Conservation (phyloP, 2,888 invertebrate species). For the Myopa testacea region DNA sequence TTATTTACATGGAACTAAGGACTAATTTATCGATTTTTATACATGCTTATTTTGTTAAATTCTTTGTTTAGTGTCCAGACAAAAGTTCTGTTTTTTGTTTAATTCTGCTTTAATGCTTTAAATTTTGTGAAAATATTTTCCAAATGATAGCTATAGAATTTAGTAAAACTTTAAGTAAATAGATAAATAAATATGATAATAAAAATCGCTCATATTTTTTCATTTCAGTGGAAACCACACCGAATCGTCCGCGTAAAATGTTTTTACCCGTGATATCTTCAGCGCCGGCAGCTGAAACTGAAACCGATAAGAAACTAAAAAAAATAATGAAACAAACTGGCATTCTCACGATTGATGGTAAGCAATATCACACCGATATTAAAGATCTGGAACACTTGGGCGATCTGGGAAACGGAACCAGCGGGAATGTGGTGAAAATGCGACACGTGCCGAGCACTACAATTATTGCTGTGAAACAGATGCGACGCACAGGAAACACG, state of each 20-base stretch:
- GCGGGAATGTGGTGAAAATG: constrained; percentile 98
- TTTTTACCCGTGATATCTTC: constrained; percentile 72
- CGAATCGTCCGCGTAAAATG: constrained; percentile 70
- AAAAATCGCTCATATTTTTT: background rate
- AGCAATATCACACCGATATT: constrained; percentile 83
- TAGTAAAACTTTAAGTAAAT: too few relatives aligned
- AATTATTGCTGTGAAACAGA: constrained; percentile 97
- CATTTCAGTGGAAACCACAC: constrained; percentile 68
- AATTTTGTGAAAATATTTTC: background rate
- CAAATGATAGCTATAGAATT: too few relatives aligned
- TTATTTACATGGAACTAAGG: too few relatives aligned
- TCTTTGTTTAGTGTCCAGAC: too few relatives aligned
- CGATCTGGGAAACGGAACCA: constrained; percentile 93
- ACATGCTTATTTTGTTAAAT: too few relatives aligned
- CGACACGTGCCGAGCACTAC: constrained; percentile 85
- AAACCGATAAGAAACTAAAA: constrained; percentile 85
- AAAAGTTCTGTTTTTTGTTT: background rate
- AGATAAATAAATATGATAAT: too few relatives aligned
- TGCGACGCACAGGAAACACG: constrained; percentile 95
- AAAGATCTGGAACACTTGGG: constrained; percentile 87
- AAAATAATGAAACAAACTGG: constrained; percentile 96
- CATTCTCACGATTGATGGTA: constrained; percentile 84
- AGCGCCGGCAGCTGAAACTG: constrained; percentile 72
- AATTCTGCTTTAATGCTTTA: background rate
- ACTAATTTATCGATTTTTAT: too few relatives aligned